These are phyloP conservation scores for Sycophila sp. DNA, from an alignment of 1,140 invertebrate species.

Conservation along the genomic window DNA sequence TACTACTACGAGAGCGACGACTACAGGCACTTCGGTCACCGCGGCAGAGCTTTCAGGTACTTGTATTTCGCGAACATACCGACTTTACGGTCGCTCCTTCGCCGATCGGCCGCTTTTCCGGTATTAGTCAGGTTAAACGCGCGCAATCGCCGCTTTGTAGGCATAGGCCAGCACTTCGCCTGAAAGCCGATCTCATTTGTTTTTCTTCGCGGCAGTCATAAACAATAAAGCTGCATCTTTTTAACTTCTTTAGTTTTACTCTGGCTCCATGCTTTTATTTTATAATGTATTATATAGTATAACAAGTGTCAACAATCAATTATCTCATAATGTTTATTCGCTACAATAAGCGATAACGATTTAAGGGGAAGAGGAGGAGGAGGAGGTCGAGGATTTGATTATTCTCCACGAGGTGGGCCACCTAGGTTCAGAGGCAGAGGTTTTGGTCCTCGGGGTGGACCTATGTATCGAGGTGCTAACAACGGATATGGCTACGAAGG, in stretches of 20 bases:
- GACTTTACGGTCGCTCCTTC: no score
- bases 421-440: conserved; percentile 74
- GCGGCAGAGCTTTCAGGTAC: conserved; percentile 62
- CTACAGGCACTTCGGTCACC: conserved; percentile 61
- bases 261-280: no score
- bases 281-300: conserved; percentile 34
- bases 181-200: no score
- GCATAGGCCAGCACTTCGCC: no score
- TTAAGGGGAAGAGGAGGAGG: conserved; percentile 67
- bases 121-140: no score
- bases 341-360: conserved; percentile 46
- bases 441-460: conserved; percentile 74
- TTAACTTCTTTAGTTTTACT: no score
- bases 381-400: conserved; percentile 71
- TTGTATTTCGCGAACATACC: background rate
- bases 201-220: no score
- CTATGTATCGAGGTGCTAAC: conserved; percentile 70
- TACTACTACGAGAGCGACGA: conserved; percentile 61
- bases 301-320: conserved; percentile 16
- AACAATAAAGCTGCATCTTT: no score
- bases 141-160: no score
- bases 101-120: no score
- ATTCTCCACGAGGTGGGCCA: conserved; percentile 66
- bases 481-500: conserved; percentile 68
- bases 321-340: conserved; percentile 36